Conservation (phyloP, 2,113 vertebrate genomes). For the Garra rufa region DNA sequence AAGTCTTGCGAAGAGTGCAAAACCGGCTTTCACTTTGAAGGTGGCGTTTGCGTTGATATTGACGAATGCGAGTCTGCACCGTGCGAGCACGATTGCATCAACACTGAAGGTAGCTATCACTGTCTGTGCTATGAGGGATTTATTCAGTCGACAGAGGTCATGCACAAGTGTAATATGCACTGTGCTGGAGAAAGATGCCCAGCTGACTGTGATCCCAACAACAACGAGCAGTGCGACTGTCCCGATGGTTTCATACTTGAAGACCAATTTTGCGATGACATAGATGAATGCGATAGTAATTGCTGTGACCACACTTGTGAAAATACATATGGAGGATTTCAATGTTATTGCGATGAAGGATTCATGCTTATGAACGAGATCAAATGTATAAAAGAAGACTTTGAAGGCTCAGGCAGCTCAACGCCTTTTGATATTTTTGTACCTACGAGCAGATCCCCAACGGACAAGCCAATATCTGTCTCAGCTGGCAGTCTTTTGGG, state of each 20-base stretch:
- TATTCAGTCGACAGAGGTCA: background rate
- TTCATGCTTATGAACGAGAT: background rate
- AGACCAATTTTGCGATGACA: slow-evolving; percentile 59
- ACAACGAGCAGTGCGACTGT: slow-evolving; percentile 63
- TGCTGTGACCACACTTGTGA: slow-evolving; percentile 59
- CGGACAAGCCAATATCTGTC: slow-evolving; percentile 32
- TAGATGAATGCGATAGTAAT: slow-evolving; percentile 56
- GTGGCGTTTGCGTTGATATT: slow-evolving; percentile 62
- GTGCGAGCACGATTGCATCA: slow-evolving; percentile 71
- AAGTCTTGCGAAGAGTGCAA: slow-evolving; percentile 62
- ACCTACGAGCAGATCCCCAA: background rate
- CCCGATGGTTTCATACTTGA: slow-evolving; percentile 64
- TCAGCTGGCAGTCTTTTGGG: slow-evolving; percentile 61
- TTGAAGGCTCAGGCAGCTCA: slow-evolving; percentile 27
- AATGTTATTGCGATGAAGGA: slow-evolving; percentile 64
- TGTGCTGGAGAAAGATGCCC: slow-evolving; percentile 68
- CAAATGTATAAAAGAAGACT: slow-evolving; percentile 44
- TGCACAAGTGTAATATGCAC: slow-evolving; percentile 55
- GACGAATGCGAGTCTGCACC: slow-evolving; percentile 68
- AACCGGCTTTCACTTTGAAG: slow-evolving; percentile 51
- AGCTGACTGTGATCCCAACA: slow-evolving; percentile 71
- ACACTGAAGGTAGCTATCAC: slow-evolving; percentile 55
- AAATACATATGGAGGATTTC: slow-evolving; percentile 68
- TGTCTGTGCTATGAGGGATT: slow-evolving; percentile 67
- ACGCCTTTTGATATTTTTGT: background rate